Evolutionary conservation across 2,888 invertebrate species (phyloP), one percentile per base, ranked within the genome.

Genomic region (Cheilosia variabilis): DNA sequence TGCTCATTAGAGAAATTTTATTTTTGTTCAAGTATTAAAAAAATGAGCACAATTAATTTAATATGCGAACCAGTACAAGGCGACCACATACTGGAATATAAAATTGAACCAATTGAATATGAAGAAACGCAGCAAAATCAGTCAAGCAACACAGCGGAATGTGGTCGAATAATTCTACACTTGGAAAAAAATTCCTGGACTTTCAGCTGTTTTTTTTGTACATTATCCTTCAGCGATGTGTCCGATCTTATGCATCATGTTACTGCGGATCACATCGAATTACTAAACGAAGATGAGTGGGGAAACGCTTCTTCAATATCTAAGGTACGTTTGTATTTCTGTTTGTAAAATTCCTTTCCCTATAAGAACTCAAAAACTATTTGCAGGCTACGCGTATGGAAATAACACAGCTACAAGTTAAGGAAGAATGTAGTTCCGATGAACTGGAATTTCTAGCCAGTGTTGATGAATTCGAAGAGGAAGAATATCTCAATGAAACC

Each of bases 181-280:
- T 24, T 86, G 6, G 71, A 71, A n/a, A 55, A 62, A 15, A 60
- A 71, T 6, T 17, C 19, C 15, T 72, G 76, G 45, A 52, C 13
- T 6, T 76, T 80, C 19, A 58, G 31, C 9, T 86, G 84, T 24
- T 19, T 65, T 1, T 86, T 71, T 15, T 86, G 84, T 43, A 34
- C 62, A n/a, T 24, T n/a, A 10, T 37, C 24, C 9, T 86, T 60
- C 22, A 15, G 13, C n/a, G 71, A 86, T 22, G 24, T 71, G 0
- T 15, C 60, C 10, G 65, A 60, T 4, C 22, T 86, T 19, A 66
- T 27, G 2, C n/a, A 66, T 19, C 84, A 86, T 19, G 50, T 86
- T 15, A 45, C 47, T 1, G 10, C 53, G 13, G 1, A 0, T 17
- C 84, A 86, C 34, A 52, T 75, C 5, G 7, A 45, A 15, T 10